Base-by-base conservation (phyloP, 1,140 invertebrate species). In the Drosophila ogumai region DNA sequence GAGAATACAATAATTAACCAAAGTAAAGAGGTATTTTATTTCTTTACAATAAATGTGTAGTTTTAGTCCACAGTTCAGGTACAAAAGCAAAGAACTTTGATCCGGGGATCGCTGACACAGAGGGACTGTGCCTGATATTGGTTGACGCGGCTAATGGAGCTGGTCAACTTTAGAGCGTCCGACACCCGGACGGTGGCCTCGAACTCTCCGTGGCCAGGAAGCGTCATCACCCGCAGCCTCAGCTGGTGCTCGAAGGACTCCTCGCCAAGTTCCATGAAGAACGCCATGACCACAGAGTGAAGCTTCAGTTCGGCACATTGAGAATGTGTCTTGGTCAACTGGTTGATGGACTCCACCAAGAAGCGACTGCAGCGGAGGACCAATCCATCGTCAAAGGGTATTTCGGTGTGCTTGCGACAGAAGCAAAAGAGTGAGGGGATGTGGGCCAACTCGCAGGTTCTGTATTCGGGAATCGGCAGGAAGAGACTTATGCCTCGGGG, bases 401-500 rank as follows among this genome's bases (percentile, higher is more conserved):
- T 10, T 32, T 76, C 56, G 17, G 31, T 69, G 32, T 61, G 64
- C 0, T 31, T 28, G 5, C 58, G 49, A 34, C 75, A 78, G 22
- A 50, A 59, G 17, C 75, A 78, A n/a, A 43, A 78, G n/a, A 77
- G 50, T 1, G 56, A 15, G 1, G 73, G 74, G 12, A 78, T 78
- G 17, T 40, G 56, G 1, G 97, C 96, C 43, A 93, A 90, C 19
- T 93, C 82, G 91, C 97, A 98, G 2, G 95, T 97, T 13, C 97
- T 93, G 44, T 94, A 93, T 15, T 93, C 91, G 0, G 96, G 94
- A 49, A 98, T 94, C 2, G 95, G 93, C 1, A 94, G 88, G 87
- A 97, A 96, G 69, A 96, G 94, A 92, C 96, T 97, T 17, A 96
- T 95, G 2, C 96, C 95, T 59, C 94, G 93, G 1, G 93, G 82